These are phyloP conservation scores for Conus ventricosus DNA, from an alignment of 1,140 invertebrate species.

Conservation along the genomic window DNA sequence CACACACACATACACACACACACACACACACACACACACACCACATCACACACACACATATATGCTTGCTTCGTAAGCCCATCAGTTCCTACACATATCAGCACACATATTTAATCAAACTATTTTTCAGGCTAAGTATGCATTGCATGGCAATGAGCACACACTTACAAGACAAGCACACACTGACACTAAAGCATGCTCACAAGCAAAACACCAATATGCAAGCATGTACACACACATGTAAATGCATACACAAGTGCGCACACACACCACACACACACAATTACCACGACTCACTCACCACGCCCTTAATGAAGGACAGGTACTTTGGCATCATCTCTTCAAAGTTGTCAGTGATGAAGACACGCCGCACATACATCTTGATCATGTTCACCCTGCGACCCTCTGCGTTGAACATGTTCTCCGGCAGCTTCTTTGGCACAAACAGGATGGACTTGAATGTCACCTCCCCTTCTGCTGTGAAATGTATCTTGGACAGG, in stretches of 20 bases:
- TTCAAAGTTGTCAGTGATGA: slow-evolving; percentile 99
- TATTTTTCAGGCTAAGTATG: too few relatives aligned
- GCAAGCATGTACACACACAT: too few relatives aligned
- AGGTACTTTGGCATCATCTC: slow-evolving; percentile 99
- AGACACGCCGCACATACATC: slow-evolving; percentile 96
- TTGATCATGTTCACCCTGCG: slow-evolving; percentile 96
- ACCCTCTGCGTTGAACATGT: slow-evolving; percentile 96
- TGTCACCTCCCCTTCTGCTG: slow-evolving; percentile 98
- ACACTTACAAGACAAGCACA: background rate
- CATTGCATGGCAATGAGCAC: too few relatives aligned
- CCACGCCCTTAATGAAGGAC: slow-evolving; percentile 94
- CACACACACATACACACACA: too few relatives aligned
- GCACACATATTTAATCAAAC: too few relatives aligned
- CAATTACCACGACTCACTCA: slow-evolving; percentile 48
- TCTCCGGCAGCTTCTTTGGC: slow-evolving; percentile 90
- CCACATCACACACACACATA: too few relatives aligned
- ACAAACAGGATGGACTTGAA: slow-evolving; percentile 98
- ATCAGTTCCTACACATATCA: too few relatives aligned
- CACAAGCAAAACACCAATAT: too few relatives aligned
- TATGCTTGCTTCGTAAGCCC: too few relatives aligned
- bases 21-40: too few relatives aligned
- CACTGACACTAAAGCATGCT: background rate
- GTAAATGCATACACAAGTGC: too few relatives aligned
- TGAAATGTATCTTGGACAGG: slow-evolving; percentile 93
- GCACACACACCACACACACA: background rate